Base-by-base conservation (phyloP, 1,140 invertebrate genomes). In the Venturia canescens region DNA sequence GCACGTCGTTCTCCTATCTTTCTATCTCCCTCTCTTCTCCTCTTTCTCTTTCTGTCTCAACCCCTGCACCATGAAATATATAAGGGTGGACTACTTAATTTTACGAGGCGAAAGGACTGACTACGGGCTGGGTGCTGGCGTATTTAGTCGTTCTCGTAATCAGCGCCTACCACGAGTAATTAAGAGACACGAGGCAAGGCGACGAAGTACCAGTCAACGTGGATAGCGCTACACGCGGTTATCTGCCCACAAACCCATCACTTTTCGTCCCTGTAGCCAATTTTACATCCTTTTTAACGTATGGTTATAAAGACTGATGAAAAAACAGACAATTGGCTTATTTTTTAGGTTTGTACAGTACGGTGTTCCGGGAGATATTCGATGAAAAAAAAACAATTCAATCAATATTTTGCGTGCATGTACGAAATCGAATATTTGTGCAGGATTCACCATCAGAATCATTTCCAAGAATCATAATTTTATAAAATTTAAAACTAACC, bases 121-220 rank as follows among this genome's bases (percentile, higher is more conserved):
- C 69, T 23, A 27, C 9, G 60, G 44, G 18, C n/a, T 18, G 29
- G 69, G 69, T 38, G 48, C 21, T 71, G 69, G 34, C 69, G 34
- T 38, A 71, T 38, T 71, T 71, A 71, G 44, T 71, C 69, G 69
- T 71, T 38, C 69, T 38, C 69, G 69, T 71, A 71, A 71, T 71
- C 69, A 71, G 69, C 69, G 34, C 69, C 69, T 71, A 71, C 69
- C 69, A 38, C 69, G 34, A 71, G 69, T 48, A 71, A 71, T 71
- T 71, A 71, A 71, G 69, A 71, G 18, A 48, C 69, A 71, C 69
- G 69, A 48, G 34, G 23, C n/a, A 23, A 71, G 69, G n/a, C 69
- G 34, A 71, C 21, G 69, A 71, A 26, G 34, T 48, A 71, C 21
- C 34, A 38, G 34, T 71, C n/a, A 26, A 48, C 34, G 4, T 16